Evolutionary conservation across 1,140 invertebrate genomes (phyloP).

Genomic region (Nephila pilipes): DNA sequence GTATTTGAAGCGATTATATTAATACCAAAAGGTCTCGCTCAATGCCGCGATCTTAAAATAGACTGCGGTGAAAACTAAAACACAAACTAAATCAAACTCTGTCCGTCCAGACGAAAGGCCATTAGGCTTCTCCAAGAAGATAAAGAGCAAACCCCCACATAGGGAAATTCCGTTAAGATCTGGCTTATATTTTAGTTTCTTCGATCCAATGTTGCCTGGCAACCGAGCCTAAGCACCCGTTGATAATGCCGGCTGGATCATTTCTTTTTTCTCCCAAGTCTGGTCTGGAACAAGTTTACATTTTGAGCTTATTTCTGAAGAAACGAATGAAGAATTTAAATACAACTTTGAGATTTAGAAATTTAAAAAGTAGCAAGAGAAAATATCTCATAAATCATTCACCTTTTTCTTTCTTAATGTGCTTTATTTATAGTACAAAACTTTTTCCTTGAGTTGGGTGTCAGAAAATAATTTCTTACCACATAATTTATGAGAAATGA

Average conservation of each 20-base stretch:
- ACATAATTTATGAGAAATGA: too few relatives aligned
- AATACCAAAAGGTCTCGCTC: background rate
- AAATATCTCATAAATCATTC: background rate
- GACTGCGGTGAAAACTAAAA: background rate
- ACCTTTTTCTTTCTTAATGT: background rate
- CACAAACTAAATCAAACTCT: background rate
- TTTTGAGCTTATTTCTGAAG: background rate
- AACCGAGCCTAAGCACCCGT: background rate
- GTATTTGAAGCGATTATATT: background rate
- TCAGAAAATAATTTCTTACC: too few relatives aligned
- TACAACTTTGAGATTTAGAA: background rate
- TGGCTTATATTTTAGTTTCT: constrained; percentile 2
- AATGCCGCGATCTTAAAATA: background rate
- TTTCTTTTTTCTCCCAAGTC: background rate
- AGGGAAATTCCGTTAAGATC: background rate
- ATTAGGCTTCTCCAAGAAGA: background rate
- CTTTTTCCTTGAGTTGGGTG: too few relatives aligned
- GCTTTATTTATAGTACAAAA: background rate
- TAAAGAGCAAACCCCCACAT: background rate
- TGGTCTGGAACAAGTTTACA: background rate
- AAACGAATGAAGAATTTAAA: background rate
- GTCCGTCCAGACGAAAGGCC: background rate
- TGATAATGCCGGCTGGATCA: background rate
- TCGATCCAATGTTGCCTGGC: constrained; percentile 49
- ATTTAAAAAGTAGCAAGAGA: background rate